Conservation (phyloP, 2,113 vertebrate genomes). For the Scatophagus argus region DNA sequence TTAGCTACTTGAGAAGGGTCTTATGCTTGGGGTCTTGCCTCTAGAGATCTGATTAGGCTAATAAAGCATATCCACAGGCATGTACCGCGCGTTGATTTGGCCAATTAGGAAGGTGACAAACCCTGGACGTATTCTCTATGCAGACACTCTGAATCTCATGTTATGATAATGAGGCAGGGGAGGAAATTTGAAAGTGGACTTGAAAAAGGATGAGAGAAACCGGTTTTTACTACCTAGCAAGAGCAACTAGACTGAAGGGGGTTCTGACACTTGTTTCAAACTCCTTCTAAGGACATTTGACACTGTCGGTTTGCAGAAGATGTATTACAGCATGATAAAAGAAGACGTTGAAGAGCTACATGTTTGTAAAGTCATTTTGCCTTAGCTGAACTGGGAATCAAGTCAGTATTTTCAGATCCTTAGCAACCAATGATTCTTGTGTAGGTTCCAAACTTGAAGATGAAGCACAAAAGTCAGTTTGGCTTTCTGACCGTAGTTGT, state of each 20-base stretch:
- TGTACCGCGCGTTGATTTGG: constrained; percentile 73
- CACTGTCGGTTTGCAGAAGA: not conserved
- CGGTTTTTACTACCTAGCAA: constrained; percentile 1
- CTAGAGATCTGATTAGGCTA: constrained; percentile 79
- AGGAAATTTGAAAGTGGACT: constrained; percentile 38
- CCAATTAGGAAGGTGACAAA: constrained; percentile 80
- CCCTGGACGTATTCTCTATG: constrained; percentile 61
- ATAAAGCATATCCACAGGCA: constrained; percentile 76
- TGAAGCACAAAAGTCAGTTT: not conserved
- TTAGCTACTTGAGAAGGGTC: constrained; percentile 73
- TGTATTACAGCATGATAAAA: not conserved
- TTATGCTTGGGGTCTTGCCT: constrained; percentile 59
- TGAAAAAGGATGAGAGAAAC: constrained; percentile 22
- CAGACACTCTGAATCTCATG: constrained; percentile 64
- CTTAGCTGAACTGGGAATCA: not conserved
- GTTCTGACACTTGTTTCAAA: not conserved
- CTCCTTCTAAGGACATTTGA: not conserved
- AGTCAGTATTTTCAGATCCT: not conserved
- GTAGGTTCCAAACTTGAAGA: not conserved
- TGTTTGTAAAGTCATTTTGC: not conserved
- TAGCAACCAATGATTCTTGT: not conserved
- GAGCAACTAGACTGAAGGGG: not conserved
- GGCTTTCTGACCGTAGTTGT: not conserved
- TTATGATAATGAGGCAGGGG: constrained; percentile 63
- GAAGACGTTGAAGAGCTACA: not conserved